A percentile compares a stretch with the other conserved stretches of the same genome.
Conservation (phyloP, 2,888 invertebrate species). For the Nycteola revayana region DNA sequence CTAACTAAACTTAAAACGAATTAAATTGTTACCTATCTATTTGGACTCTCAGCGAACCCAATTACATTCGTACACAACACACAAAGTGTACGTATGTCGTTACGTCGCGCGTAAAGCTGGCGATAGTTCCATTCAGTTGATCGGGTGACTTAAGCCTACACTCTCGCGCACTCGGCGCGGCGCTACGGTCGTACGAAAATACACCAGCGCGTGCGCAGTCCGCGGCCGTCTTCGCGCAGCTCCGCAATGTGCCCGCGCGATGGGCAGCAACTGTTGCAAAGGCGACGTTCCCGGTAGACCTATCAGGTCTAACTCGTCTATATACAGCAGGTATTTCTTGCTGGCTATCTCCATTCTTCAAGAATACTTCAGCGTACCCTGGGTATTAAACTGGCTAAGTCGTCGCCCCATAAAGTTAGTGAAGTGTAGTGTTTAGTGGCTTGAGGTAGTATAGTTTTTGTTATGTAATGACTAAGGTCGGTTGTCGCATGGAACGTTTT, state of each 20-base stretch:
- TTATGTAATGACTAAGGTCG: constrained; percentile 29
- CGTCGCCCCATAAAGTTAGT: constrained; percentile 57
- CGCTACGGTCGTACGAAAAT: constrained; percentile 68
- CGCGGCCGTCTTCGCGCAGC: constrained; percentile 63
- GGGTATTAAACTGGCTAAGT: constrained; percentile 54
- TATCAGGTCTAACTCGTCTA: constrained; percentile 69
- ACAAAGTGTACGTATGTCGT: too few relatives aligned
- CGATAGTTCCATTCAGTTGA: constrained; percentile 13
- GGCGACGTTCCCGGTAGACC: constrained; percentile 76
- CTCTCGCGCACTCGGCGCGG: constrained; percentile 44
- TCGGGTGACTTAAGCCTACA: constrained; percentile 17
- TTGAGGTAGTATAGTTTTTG: constrained; percentile 30
- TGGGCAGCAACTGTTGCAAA: constrained; percentile 84
- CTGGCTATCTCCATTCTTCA: constrained; percentile 58
- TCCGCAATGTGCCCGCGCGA: constrained; percentile 68
- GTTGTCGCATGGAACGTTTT: constrained; percentile 24
- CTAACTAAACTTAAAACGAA: too few relatives aligned
- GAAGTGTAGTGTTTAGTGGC: constrained; percentile 37
- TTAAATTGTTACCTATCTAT: too few relatives aligned
- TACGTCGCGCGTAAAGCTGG: neutral
- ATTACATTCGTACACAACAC: too few relatives aligned
- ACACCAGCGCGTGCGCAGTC: constrained; percentile 56
- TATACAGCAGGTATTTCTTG: constrained; percentile 77
- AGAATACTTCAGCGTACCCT: constrained; percentile 59
- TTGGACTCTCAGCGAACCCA: too few relatives aligned